These are phyloP conservation scores for Drosophila mayri DNA, from an alignment of 1,140 invertebrate genomes.

Conservation along the genomic window DNA sequence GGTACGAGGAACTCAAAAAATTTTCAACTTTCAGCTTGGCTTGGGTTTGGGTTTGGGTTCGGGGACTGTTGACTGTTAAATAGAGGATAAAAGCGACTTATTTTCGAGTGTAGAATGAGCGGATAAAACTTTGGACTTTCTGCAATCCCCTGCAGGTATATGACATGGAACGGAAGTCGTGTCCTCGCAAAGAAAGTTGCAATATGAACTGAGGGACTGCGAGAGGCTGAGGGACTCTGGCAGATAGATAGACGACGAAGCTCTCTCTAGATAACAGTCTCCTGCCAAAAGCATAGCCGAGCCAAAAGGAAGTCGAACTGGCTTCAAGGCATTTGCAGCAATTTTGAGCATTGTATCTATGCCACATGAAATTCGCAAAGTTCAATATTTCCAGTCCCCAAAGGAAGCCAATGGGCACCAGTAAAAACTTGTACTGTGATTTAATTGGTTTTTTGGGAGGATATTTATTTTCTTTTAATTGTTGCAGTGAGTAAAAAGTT, in stretches of 20 bases:
- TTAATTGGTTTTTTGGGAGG: slow-evolving; percentile 14
- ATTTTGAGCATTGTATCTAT: slow-evolving; percentile 24
- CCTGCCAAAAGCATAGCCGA: slow-evolving; percentile 12
- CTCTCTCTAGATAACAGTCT: slow-evolving; percentile 10
- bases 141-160: slow-evolving; percentile 60
- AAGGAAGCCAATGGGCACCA: neutral
- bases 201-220: slow-evolving; percentile 43
- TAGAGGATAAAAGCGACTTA: slow-evolving; percentile 57
- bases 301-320: slow-evolving; percentile 49
- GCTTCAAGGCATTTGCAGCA: slow-evolving; percentile 17
- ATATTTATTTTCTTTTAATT: neutral
- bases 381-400: slow-evolving; percentile 25
- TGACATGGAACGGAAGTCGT: slow-evolving; percentile 60
- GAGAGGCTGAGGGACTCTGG: slow-evolving; percentile 11
- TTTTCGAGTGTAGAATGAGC: slow-evolving; percentile 49
- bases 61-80: slow-evolving; percentile 37
- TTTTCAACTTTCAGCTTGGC: slow-evolving; percentile 54
- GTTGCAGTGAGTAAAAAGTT: neutral
- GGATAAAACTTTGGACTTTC: slow-evolving; percentile 51
- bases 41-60: slow-evolving; percentile 2
- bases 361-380: slow-evolving; percentile 25
- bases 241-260: slow-evolving; percentile 18
- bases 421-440: slow-evolving; percentile 5
- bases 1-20: slow-evolving; percentile 75
- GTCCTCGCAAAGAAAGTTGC: slow-evolving; percentile 56